Conservation (phyloP, 2,113 vertebrate genomes). For the Leucosticte australis region DNA sequence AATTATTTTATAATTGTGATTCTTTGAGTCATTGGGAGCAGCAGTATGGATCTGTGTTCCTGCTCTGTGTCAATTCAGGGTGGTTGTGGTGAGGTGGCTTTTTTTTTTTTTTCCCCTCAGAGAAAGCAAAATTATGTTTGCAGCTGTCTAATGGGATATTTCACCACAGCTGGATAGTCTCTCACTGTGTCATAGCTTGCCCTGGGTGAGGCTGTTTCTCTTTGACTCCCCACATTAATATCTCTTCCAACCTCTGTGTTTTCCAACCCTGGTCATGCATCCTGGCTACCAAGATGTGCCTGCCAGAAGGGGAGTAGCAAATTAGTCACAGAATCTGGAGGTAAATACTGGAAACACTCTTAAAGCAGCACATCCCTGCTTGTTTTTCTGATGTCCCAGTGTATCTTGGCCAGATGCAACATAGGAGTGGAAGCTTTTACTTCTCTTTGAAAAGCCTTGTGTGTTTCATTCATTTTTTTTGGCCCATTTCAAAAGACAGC, state of each 20-base stretch:
- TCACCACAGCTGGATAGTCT: constrained; percentile 49
- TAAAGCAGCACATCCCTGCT: constrained; percentile 1
- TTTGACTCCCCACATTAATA: background rate
- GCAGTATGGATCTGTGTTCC: background rate
- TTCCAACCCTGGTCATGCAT: constrained; percentile 24
- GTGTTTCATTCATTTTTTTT: background rate
- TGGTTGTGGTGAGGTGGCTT: background rate
- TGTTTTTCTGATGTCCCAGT: constrained; percentile 17
- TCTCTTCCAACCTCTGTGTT: constrained; percentile 23
- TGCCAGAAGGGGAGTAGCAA: constrained; percentile 21
- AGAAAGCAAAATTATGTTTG: background rate
- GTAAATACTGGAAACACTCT: constrained; percentile 21
- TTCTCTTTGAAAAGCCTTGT: background rate
- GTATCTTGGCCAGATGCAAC: background rate
- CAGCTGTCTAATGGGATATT: constrained; percentile 22
- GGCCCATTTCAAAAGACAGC: background rate
- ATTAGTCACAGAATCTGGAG: constrained; percentile 35
- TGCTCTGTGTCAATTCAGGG: background rate
- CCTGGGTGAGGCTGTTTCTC: constrained; percentile 37
- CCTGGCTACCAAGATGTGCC: background rate
- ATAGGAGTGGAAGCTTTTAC: constrained; percentile 28
- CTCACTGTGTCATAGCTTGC: constrained; percentile 1
- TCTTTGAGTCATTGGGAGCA: background rate
- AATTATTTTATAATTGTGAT: background rate
- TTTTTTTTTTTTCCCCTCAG: background rate